These are phyloP conservation scores for Pandemis cinnamomeana DNA, from an alignment of 2,888 invertebrate species.

Conservation along the genomic window DNA sequence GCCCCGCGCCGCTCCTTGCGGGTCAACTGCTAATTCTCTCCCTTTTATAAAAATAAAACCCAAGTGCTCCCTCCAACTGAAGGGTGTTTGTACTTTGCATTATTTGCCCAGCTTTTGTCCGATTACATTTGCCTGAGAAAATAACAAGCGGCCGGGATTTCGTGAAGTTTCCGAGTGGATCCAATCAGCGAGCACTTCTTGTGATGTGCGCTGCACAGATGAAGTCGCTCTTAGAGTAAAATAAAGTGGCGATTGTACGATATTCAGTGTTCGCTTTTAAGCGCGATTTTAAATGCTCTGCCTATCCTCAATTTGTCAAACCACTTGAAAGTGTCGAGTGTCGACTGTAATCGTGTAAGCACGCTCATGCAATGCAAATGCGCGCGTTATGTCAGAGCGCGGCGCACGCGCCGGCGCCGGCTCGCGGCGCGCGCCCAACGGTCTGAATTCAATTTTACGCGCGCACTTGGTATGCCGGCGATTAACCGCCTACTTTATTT, in stretches of 20 bases:
- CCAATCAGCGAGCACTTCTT: constrained; percentile 1
- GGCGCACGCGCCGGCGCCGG: constrained; percentile 21
- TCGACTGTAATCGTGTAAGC: constrained; percentile 10
- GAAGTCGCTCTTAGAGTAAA: neutral
- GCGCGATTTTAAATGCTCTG: constrained; percentile 12
- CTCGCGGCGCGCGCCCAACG: neutral
- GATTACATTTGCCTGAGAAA: constrained; percentile 11
- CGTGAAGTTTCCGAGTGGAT: neutral
- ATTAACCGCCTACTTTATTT: constrained; percentile 27
- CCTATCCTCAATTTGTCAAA: constrained; percentile 34
- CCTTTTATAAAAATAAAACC: constrained; percentile 9
- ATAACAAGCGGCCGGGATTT: constrained; percentile 13
- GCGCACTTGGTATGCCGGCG: constrained; percentile 32
- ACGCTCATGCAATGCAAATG: constrained; percentile 32
- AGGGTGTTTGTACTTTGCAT: constrained; percentile 3
- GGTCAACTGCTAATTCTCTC: constrained; percentile 28
- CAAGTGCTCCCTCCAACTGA: constrained; percentile 19
- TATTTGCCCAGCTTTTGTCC: constrained; percentile 16
- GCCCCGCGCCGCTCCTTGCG: neutral
- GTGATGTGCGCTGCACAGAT: neutral
- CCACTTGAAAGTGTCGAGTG: constrained; percentile 30
- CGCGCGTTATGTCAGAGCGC: constrained; percentile 34
- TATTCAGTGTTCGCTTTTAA: neutral
- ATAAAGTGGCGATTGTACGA: neutral
- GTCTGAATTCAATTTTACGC: constrained; percentile 21